Evolutionary conservation across 2,797 vertebrate species (phyloP).

Genomic region (Pogonophryne albipinna): DNA sequence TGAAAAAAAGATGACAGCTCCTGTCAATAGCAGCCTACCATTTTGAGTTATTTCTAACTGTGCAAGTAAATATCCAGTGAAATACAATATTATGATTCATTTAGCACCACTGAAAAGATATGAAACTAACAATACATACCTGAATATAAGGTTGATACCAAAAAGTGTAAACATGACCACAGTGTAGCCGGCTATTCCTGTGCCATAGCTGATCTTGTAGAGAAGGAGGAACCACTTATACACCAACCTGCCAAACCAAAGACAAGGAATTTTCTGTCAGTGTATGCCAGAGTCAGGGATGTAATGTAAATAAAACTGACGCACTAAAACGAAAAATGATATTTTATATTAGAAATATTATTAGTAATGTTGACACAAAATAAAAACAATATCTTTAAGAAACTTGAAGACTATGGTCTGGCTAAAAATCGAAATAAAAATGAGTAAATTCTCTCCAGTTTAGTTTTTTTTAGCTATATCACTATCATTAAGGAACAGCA

Average conservation of each 20-base stretch:
- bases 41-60: neutral
- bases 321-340: no score
- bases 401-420: no score
- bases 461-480: no score
- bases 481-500: no score
- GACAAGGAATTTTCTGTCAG: neutral
- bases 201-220: constrained; percentile 98
- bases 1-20: neutral
- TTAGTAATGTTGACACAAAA: no score
- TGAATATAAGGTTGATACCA: constrained; percentile 96
- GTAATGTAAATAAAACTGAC: no score
- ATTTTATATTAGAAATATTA: no score
- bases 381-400: no score
- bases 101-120: neutral
- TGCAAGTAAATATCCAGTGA: neutral
- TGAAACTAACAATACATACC: constrained; percentile 83
- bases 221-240: constrained; percentile 99
- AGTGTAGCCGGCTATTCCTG: constrained; percentile 94
- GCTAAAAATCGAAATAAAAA: no score
- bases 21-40: neutral
- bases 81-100: neutral
- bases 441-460: no score
- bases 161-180: constrained; percentile 99
- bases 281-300: neutral
- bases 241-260: constrained; percentile 87